Conservation (phyloP, 1,140 invertebrate genomes). For the Capitella teleta region DNA sequence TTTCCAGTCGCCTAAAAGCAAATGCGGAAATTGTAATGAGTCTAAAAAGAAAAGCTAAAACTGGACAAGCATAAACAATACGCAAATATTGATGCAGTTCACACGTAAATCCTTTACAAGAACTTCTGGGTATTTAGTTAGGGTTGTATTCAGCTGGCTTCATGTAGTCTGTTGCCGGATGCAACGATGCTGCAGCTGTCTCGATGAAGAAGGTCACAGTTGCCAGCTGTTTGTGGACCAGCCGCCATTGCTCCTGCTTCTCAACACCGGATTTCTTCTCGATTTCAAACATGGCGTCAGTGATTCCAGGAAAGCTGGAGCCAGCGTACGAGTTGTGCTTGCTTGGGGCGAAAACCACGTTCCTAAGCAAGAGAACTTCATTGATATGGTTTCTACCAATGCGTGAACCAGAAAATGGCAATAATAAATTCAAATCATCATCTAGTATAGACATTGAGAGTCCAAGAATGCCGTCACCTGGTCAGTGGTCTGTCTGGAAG, state of each 20-base stretch:
- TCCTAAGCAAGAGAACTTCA: slow-evolving; percentile 25
- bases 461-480: slow-evolving; percentile 2
- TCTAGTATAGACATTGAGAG: too few relatives aligned
- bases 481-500: slow-evolving; percentile 14
- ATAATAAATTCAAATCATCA: too few relatives aligned
- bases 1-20: too few relatives aligned
- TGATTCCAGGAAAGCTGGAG: slow-evolving; percentile 41
- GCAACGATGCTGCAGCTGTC: not conserved
- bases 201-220: slow-evolving; percentile 3
- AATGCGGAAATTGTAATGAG: too few relatives aligned
- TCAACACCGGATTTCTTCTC: slow-evolving; percentile 4
- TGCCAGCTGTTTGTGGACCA: not conserved
- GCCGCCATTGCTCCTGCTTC: not conserved
- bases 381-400: not conserved
- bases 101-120: too few relatives aligned
- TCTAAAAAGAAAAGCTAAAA: too few relatives aligned
- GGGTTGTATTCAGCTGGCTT: too few relatives aligned
- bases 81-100: too few relatives aligned
- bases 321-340: slow-evolving; percentile 35
- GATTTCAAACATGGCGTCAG: slow-evolving; percentile 33
- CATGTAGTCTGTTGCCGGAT: too few relatives aligned
- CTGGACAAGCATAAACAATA: too few relatives aligned
- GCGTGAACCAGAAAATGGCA: too few relatives aligned
- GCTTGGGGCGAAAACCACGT: slow-evolving; percentile 40
- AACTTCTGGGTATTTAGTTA: too few relatives aligned